Evolutionary conservation across 1,140 invertebrate genomes (phyloP), one percentile per base, ranked within the genome.

Genomic region (Mya arenaria): DNA sequence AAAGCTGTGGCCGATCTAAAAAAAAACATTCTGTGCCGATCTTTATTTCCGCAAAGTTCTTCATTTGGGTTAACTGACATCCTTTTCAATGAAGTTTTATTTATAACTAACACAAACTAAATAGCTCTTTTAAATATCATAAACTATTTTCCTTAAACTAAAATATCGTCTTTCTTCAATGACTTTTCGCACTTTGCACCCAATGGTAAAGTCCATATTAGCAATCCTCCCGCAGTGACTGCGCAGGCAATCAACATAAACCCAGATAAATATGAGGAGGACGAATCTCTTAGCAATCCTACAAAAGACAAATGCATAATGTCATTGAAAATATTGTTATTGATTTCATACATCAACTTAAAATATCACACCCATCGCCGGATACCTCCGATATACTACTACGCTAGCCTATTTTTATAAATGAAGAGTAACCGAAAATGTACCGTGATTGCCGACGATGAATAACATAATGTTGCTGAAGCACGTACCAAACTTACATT

Each of bases 111-210:
- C n/a, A n/a, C n/a, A n/a, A n/a, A n/a, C n/a, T n/a, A n/a, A n/a
- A n/a, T n/a, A n/a, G n/a, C n/a, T n/a, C n/a, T n/a, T n/a, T n/a
- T n/a, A n/a, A n/a, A n/a, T n/a, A n/a, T n/a, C n/a, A n/a, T n/a
- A n/a, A n/a, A n/a, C n/a, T n/a, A n/a, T n/a, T n/a, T n/a, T n/a
- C n/a, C n/a, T n/a, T n/a, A n/a, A n/a, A n/a, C n/a, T n/a, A n/a
- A n/a, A n/a, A n/a, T n/a, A n/a, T n/a, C n/a, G n/a, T n/a, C n/a
- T n/a, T n/a, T n/a, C n/a, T n/a, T n/a, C n/a, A n/a, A n/a, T n/a
- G n/a, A n/a, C n/a, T n/a, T n/a, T 74, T 74, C 71, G 19, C 36
- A 74, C 60, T 56, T 74, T 19, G 58, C 71, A 41, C 52, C 71
- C 19, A 74, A 28, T 3, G 71, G 71, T 13, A 74, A 19, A 0